Evolutionary conservation across 2,888 invertebrate species (phyloP), one percentile per base, ranked within the genome.

Genomic region (Cerceris ruficornis): DNA sequence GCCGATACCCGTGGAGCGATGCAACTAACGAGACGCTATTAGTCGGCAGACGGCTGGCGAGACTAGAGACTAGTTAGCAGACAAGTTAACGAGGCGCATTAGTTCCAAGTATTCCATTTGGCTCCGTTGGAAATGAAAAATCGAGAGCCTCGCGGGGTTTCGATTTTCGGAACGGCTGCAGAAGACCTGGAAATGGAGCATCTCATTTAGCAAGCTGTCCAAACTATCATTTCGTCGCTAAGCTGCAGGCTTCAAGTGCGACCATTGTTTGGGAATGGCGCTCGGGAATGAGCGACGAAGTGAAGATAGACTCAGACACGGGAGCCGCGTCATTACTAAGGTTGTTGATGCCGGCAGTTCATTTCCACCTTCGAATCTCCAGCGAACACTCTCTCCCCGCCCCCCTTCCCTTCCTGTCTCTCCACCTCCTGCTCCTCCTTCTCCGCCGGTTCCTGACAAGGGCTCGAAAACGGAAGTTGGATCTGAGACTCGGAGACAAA

Each of bases 401-500:
- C 66, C 70, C 79, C 73, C 76, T 62, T 64, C 81, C 77, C 71
- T 78, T 81, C 84, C 80, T 77, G 77, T 80, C 81, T 69, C 46
- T 54, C 78, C 80, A 65, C 75, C 72, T 70, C 73, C 81, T 81
- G 74, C 80, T 28, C 28, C 28, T 28, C 28, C 28, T 28, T 28
- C 28, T 28, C 28, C 28, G 28, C 76, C 65, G 77, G 81, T 78
- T 77, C 80, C 76, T 58, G 77, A 67, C 71, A 77, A 81, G 79
- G 80, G 82, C 77, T 82, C 75, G 79, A 72, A 77, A 79, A 66
- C 80, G 85, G 84, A 86, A 86, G 88, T 88, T 85, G 88, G 82
- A 88, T 88, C 87, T 82, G 88, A 85, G 89, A 88, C 85, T 88
- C 87, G 85, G 86, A 88, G 89, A 89, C 89, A 89, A 89, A 89